phyloP scores from a whole-genome alignment of 2,888 invertebrate genomes.

The Camponotus fellah region DNA sequence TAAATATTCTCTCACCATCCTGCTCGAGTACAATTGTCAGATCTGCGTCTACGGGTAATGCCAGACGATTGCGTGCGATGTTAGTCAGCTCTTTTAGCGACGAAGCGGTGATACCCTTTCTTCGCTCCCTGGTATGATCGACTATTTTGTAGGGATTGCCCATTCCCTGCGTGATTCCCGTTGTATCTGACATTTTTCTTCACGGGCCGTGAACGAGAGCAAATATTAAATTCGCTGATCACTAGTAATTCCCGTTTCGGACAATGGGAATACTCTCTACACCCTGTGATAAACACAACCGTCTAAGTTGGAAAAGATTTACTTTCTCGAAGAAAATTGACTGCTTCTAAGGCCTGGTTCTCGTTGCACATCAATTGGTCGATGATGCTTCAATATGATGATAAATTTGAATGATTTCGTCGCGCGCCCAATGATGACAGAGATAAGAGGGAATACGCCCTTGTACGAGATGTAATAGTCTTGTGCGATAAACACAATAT shows the following conservation, averaged over 20 bases:
- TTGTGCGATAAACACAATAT: slow-evolving; percentile 14
- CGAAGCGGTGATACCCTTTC: slow-evolving; percentile 93
- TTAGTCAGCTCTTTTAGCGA: slow-evolving; percentile 92
- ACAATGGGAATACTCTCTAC: not conserved
- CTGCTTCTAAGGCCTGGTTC: slow-evolving; percentile 67
- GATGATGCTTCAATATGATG: slow-evolving; percentile 9
- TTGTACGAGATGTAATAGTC: slow-evolving; percentile 19
- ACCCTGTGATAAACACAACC: slow-evolving; percentile 5
- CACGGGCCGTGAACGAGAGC: slow-evolving; percentile 44
- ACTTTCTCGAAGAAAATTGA: slow-evolving; percentile 60
- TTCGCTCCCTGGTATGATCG: slow-evolving; percentile 92
- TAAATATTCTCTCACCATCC: slow-evolving; percentile 88
- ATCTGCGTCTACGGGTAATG: slow-evolving; percentile 88
- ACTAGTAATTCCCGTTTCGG: not conserved
- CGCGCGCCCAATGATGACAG: slow-evolving; percentile 8
- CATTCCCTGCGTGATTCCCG: slow-evolving; percentile 76
- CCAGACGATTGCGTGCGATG: slow-evolving; percentile 92
- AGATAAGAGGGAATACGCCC: slow-evolving; percentile 40
- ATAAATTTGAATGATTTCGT: slow-evolving; percentile 17
- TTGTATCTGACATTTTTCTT: slow-evolving; percentile 70
- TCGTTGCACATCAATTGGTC: slow-evolving; percentile 72
- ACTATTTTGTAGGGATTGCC: slow-evolving; percentile 93
- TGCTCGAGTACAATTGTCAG: slow-evolving; percentile 95
- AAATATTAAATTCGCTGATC: slow-evolving; percentile 32
- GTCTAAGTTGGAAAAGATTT: slow-evolving; percentile 50